phyloP scores from a whole-genome alignment of 2,888 invertebrate species.

The Brenthis daphne region DNA sequence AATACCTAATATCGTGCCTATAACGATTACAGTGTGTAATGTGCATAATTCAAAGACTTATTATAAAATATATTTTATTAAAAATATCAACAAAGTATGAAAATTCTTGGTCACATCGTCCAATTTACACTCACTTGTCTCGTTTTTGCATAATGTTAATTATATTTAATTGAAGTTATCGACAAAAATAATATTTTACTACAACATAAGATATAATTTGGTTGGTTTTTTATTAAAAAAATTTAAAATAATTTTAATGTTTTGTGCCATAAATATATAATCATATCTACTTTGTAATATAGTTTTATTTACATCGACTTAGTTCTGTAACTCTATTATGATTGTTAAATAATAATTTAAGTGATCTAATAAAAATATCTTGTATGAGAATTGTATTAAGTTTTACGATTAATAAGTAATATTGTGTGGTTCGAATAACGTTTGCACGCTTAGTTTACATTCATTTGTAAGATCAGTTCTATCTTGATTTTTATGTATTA shows the following conservation, averaged over 20 bases:
- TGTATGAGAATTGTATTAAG: not conserved
- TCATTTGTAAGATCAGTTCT: too few species aligned
- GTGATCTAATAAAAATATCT: not conserved
- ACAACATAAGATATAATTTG: conserved; percentile 2
- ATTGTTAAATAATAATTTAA: conserved; percentile 9
- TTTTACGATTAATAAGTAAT: too few species aligned
- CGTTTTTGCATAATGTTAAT: conserved; percentile 13
- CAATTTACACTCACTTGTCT: not conserved
- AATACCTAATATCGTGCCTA: too few species aligned
- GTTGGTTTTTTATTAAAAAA: conserved; percentile 1
- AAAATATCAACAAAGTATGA: too few species aligned
- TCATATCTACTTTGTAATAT: conserved; percentile 29
- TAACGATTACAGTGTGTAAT: too few species aligned
- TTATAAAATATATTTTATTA: too few species aligned
- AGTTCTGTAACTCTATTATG: conserved; percentile 2
- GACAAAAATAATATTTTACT: not conserved
- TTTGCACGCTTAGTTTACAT: too few species aligned
- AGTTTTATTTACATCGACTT: conserved; percentile 31
- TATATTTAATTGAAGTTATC: too few species aligned
- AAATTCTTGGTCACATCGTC: too few species aligned
- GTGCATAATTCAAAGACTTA: too few species aligned
- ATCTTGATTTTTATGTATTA: too few species aligned
- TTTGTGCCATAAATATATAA: conserved; percentile 38
- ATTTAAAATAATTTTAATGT: conserved; percentile 29
- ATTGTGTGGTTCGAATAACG: too few species aligned